phyloP scores from a whole-genome alignment of 2,113 vertebrate species.

The Tetraodon nigroviridis region DNA sequence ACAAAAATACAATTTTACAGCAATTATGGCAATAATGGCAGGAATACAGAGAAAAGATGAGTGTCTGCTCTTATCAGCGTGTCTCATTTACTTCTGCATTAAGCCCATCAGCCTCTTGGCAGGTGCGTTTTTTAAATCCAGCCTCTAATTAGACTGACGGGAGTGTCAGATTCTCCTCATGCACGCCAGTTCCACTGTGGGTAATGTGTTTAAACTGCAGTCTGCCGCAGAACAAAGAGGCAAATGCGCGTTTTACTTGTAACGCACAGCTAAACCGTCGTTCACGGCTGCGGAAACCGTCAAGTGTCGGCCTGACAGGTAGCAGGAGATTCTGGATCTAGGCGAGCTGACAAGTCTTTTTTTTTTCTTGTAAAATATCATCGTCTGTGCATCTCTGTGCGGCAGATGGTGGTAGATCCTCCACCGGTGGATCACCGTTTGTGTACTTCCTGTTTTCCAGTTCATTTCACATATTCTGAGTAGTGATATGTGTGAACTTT shows the following conservation, averaged over 20 bases:
- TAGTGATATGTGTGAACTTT: too few relatives aligned
- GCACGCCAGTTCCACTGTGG: conserved; percentile 5
- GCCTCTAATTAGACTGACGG: conserved; percentile 30
- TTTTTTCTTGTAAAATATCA: neutral
- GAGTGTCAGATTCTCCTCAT: conserved; percentile 16
- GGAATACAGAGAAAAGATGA: conserved; percentile 25
- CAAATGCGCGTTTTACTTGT: conserved; percentile 6
- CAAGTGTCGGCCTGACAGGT: conserved; percentile 2
- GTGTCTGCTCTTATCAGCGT: conserved; percentile 33
- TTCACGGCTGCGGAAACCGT: neutral
- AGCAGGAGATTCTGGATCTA: neutral
- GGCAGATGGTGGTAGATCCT: too few relatives aligned
- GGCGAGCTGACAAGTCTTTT: neutral
- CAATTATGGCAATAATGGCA: conserved; percentile 37
- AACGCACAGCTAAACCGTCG: neutral
- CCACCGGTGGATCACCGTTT: too few relatives aligned
- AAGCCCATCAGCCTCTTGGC: conserved; percentile 18
- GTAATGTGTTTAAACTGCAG: conserved; percentile 25
- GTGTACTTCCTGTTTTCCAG: too few relatives aligned
- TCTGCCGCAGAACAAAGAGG: conserved; percentile 4
- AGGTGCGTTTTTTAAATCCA: conserved; percentile 10
- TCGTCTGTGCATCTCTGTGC: too few relatives aligned
- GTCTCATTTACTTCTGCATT: conserved; percentile 6
- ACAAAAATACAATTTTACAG: conserved; percentile 33
- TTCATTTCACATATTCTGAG: too few relatives aligned